Conservation (phyloP, 2,113 vertebrate genomes). For the Vicugna pacos region DNA sequence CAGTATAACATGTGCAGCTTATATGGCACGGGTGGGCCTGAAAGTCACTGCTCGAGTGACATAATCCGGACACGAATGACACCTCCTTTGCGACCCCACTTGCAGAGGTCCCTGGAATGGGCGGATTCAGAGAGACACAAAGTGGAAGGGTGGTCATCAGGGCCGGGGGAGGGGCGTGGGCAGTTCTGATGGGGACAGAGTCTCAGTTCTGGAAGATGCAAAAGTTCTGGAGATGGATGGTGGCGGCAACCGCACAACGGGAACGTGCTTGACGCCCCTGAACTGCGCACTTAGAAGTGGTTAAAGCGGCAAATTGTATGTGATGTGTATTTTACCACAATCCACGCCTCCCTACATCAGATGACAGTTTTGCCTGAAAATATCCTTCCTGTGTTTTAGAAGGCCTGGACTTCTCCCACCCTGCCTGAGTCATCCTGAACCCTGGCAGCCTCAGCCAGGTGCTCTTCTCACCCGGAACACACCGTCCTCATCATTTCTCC, state of each 20-base stretch:
- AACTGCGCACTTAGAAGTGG: neutral
- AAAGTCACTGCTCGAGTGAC: neutral
- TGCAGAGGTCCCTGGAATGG: fast-evolving
- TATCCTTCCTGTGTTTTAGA: neutral
- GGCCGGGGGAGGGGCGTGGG: neutral
- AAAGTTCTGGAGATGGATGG: neutral
- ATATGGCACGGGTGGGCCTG: fast-evolving
- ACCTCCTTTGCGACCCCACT: fast-evolving
- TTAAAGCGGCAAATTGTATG: neutral
- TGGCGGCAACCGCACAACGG: neutral
- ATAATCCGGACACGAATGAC: neutral
- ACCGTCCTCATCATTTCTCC: neutral
- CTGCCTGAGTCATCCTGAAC: neutral
- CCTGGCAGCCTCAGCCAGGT: neutral
- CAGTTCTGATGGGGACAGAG: neutral
- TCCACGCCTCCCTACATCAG: neutral
- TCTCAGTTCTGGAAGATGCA: neutral
- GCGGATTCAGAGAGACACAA: too few species aligned
- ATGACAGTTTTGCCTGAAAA: neutral
- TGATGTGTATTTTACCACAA: neutral
- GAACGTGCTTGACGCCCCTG: neutral
- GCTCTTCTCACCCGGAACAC: neutral
- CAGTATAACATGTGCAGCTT: fast-evolving
- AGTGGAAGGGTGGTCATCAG: neutral
- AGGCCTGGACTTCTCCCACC: neutral